These are phyloP conservation scores for Lytechinus pictus DNA, from an alignment of 35 echinoderm and acorn worm species.

Conservation along the genomic window DNA sequence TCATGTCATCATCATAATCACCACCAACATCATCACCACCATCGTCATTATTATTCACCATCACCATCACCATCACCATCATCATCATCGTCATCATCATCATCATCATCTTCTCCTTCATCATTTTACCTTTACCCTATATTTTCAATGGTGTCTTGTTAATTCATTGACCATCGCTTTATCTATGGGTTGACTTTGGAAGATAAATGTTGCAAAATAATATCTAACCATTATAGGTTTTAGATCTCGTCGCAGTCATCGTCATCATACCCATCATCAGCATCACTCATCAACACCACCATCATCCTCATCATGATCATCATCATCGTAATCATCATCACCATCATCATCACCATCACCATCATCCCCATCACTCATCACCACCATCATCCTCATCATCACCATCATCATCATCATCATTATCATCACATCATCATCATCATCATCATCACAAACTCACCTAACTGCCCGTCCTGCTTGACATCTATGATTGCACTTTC, in stretches of 20 bases:
- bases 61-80: neutral
- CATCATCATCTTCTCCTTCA: neutral
- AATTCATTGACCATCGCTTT: too few species aligned
- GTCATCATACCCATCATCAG: neutral
- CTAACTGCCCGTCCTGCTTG: constrained; percentile 42
- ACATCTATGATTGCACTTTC: neutral
- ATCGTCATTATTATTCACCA: neutral
- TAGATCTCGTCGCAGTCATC: too few species aligned
- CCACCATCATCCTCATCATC: neutral
- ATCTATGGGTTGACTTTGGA: too few species aligned
- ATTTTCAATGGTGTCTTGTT: too few species aligned
- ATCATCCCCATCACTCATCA: neutral
- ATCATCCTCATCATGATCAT: neutral
- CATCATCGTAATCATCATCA: neutral
- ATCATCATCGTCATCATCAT: neutral
- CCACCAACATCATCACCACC: too few species aligned
- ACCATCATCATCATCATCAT: neutral
- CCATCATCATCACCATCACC: neutral
- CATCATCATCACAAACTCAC: constrained; percentile 26
- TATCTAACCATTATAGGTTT: too few species aligned
- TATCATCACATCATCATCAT: neutral
- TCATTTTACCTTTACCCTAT: neutral
- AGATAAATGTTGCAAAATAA: too few species aligned
- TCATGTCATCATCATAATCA: too few species aligned
- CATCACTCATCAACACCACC: neutral